Evolutionary conservation across 2,113 vertebrate genomes (phyloP).

Genomic region (Elephantulus edwardii): DNA sequence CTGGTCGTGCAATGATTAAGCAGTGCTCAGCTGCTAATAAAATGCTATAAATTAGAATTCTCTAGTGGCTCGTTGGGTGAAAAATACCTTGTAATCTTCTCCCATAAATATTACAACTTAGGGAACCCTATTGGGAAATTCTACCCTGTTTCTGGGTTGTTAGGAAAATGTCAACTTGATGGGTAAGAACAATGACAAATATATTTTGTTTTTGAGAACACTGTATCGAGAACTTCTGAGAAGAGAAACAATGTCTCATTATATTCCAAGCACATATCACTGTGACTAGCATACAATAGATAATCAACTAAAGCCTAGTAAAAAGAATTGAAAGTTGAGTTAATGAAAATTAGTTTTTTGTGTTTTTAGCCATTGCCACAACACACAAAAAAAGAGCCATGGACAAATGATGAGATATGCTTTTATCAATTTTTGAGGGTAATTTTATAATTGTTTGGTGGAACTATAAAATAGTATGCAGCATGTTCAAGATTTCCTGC

Average conservation of each 20-base stretch:
- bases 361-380: background rate
- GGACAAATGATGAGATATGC: background rate
- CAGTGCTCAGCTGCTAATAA: background rate
- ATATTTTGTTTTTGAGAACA: background rate
- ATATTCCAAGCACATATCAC: background rate
- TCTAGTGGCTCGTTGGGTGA: background rate
- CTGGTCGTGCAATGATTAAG: background rate
- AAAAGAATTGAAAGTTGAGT: background rate
- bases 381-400: background rate
- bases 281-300: background rate
- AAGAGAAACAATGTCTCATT: background rate
- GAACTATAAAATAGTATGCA: background rate
- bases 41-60: background rate
- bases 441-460: background rate
- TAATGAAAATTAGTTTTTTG: background rate
- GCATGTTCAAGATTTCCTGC: slow-evolving; percentile 24
- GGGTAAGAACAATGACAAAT: background rate
- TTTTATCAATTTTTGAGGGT: background rate
- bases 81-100: background rate
- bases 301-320: background rate
- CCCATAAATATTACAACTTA: background rate
- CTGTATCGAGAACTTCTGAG: background rate
- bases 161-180: background rate
- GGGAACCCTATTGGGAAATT: background rate
- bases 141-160: background rate